A percentile compares a stretch with the other conserved stretches of the same genome.
These are phyloP conservation scores for Amphiprion percula DNA, from an alignment of 2,113 vertebrate species.

Conservation along the genomic window DNA sequence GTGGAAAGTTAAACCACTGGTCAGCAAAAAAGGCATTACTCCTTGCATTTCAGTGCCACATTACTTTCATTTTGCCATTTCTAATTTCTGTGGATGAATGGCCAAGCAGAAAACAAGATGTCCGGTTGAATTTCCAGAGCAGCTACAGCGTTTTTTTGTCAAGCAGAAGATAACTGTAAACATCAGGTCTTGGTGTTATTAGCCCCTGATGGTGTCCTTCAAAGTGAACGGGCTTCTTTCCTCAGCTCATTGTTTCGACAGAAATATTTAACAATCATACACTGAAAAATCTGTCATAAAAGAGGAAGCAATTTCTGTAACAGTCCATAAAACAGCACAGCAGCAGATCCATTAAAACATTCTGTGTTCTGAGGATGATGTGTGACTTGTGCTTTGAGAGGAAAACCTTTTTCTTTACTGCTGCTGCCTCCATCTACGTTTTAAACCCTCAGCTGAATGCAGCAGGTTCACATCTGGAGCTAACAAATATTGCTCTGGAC, in stretches of 20 bases:
- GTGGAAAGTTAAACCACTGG: too few relatives aligned
- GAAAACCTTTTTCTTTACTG: constrained; percentile 12
- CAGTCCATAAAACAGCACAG: constrained; percentile 28
- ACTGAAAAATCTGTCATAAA: constrained; percentile 22
- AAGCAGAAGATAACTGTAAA: constrained; percentile 15
- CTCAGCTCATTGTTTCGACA: constrained; percentile 24
- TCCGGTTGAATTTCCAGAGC: constrained; percentile 15
- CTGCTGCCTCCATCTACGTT: background rate
- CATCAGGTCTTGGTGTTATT: constrained; percentile 12
- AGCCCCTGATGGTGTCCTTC: constrained; percentile 8
- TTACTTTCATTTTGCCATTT: background rate
- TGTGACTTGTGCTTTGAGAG: constrained; percentile 24
- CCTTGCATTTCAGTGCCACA: background rate
- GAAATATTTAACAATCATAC: constrained; percentile 33
- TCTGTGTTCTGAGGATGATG: constrained; percentile 31
- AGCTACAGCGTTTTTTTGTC: background rate
- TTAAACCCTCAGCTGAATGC: constrained; percentile 17
- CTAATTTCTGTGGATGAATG: constrained; percentile 13
- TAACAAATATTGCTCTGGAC: background rate
- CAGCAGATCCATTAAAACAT: constrained; percentile 41
- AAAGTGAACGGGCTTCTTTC: constrained; percentile 20
- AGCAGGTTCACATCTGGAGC: constrained; percentile 10
- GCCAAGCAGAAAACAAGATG: background rate
- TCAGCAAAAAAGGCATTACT: background rate
- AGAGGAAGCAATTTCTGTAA: constrained; percentile 29